phyloP scores from a whole-genome alignment of 2,797 vertebrate species.

The Apodemus agrarius region DNA sequence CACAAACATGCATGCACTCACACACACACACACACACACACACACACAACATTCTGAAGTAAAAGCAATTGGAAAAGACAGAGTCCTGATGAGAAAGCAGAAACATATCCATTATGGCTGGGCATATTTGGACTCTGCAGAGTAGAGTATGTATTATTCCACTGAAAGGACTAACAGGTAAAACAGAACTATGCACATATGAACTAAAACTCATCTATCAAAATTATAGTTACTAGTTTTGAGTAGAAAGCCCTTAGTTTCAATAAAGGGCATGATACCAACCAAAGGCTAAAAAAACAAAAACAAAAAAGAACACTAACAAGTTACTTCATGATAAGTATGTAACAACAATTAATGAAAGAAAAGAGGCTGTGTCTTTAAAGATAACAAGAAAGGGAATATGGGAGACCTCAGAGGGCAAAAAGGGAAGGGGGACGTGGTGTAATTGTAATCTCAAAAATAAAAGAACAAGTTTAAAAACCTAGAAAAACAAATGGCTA shows the following conservation, averaged over 20 bases:
- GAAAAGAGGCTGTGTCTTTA: neutral
- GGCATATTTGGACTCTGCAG: neutral
- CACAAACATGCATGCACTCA: neutral
- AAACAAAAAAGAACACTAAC: neutral
- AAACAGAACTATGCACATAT: neutral
- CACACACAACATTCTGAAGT: neutral
- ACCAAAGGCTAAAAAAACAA: neutral
- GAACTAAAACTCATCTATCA: neutral
- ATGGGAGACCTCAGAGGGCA: neutral
- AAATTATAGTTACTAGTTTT: neutral
- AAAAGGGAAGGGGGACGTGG: neutral
- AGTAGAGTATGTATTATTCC: neutral
- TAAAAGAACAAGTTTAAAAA: neutral
- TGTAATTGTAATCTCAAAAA: neutral
- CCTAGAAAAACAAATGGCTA: neutral
- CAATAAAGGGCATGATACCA: neutral
- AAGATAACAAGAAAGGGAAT: neutral
- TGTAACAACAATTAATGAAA: neutral
- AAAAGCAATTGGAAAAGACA: constrained; percentile 16
- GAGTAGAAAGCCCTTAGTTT: neutral
- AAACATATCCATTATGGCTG: neutral
- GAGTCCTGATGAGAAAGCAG: neutral
- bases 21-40: neutral
- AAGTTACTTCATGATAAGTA: neutral
- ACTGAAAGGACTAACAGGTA: neutral